Evolutionary conservation across 2,888 invertebrate genomes (phyloP).

Genomic region (Girardia tigrina): DNA sequence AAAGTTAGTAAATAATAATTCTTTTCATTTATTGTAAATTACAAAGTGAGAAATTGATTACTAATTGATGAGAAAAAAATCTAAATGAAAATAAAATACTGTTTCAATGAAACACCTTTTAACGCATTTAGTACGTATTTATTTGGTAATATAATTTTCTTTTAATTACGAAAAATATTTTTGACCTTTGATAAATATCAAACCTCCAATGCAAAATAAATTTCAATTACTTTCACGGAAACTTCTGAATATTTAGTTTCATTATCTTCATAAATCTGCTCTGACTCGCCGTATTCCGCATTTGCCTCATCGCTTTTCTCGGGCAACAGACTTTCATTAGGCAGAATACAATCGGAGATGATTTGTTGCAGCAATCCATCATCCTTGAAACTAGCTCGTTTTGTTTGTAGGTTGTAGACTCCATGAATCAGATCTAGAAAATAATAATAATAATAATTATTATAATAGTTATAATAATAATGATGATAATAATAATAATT

Average conservation of each 20-base stretch:
- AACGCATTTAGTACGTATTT: too few species aligned
- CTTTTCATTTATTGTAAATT: too few species aligned
- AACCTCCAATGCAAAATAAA: too few species aligned
- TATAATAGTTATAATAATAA: background rate
- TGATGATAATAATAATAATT: background rate
- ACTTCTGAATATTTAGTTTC: background rate
- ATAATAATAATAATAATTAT: background rate
- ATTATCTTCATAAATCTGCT: background rate
- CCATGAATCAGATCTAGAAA: background rate
- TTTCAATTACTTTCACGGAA: background rate
- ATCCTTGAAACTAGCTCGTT: conserved; percentile 32
- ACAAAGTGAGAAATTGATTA: too few species aligned
- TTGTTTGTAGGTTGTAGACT: conserved; percentile 21
- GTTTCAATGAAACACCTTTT: too few species aligned
- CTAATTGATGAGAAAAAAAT: too few species aligned
- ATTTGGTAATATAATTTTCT: too few species aligned
- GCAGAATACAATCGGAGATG: background rate
- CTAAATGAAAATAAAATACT: too few species aligned
- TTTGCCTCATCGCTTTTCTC: background rate
- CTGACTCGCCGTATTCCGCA: background rate
- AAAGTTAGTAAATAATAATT: too few species aligned
- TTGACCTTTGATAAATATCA: too few species aligned
- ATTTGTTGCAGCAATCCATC: conserved; percentile 25
- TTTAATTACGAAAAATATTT: too few species aligned
- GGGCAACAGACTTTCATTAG: background rate